Conservation (phyloP, 2,113 vertebrate species). For the Burhinus bistriatus region DNA sequence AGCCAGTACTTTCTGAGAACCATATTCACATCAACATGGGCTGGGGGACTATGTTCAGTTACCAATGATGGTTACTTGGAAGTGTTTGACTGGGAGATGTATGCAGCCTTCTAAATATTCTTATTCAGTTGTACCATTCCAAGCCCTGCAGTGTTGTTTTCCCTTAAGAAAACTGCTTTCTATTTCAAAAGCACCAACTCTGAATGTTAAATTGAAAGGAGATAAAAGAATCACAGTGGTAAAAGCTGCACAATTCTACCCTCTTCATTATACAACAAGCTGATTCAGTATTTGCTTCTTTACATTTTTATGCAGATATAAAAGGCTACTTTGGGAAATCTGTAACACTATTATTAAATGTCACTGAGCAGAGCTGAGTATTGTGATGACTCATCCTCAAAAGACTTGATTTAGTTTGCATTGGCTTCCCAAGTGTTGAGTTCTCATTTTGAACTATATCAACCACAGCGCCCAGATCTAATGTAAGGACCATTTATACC, state of each 20-base stretch:
- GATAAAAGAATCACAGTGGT: constrained; percentile 64
- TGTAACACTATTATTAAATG: constrained; percentile 64
- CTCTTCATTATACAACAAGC: constrained; percentile 62
- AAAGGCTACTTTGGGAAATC: constrained; percentile 71
- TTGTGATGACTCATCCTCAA: constrained; percentile 2
- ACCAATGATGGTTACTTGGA: constrained; percentile 57
- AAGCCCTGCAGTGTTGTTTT: constrained; percentile 50
- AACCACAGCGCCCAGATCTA: neutral
- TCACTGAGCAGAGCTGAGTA: constrained; percentile 36
- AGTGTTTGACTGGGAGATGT: constrained; percentile 66
- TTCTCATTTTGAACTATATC: neutral
- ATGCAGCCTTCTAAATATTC: constrained; percentile 70
- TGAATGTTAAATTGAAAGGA: constrained; percentile 71
- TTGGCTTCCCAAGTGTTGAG: neutral
- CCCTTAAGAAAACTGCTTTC: constrained; percentile 70
- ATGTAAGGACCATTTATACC: neutral
- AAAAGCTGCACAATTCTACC: constrained; percentile 42
- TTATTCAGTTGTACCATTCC: constrained; percentile 71
- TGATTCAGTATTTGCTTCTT: constrained; percentile 60
- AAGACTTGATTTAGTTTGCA: neutral
- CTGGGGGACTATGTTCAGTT: constrained; percentile 50
- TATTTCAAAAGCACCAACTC: constrained; percentile 67
- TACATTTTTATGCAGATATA: constrained; percentile 66
- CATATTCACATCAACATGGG: constrained; percentile 55
- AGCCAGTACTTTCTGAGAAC: constrained; percentile 58